A percentile compares a stretch with the other conserved stretches of the same genome.
Conservation (phyloP, 2,888 invertebrate genomes). For the Cybosia mesomella region DNA sequence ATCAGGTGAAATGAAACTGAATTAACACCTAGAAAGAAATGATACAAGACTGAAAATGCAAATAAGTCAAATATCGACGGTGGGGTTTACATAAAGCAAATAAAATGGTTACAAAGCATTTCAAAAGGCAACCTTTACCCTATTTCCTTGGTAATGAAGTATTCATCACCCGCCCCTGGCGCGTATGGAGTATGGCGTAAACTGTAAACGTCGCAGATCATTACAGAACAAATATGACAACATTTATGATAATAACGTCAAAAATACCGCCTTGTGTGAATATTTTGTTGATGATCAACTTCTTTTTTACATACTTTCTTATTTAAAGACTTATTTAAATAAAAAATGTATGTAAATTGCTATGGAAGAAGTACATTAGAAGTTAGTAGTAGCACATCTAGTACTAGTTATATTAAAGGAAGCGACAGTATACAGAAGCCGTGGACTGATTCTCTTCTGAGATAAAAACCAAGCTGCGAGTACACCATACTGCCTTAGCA, state of each 20-base stretch:
- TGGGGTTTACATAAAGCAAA: conserved; percentile 56
- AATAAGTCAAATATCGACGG: conserved; percentile 43
- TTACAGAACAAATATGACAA: not conserved
- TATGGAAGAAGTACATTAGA: too few species aligned
- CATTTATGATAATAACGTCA: not conserved
- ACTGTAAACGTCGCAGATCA: conserved; percentile 17
- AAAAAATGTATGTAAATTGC: too few species aligned
- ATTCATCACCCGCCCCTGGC: conserved; percentile 70
- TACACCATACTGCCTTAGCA: too few species aligned
- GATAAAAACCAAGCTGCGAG: too few species aligned
- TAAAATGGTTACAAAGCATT: conserved; percentile 66
- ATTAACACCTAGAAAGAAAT: conserved; percentile 5
- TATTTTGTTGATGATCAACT: not conserved
- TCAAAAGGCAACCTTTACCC: conserved; percentile 70
- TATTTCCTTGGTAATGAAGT: conserved; percentile 79
- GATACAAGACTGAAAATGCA: conserved; percentile 17
- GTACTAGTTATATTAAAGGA: too few species aligned
- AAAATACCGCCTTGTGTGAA: not conserved
- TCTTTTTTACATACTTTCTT: too few species aligned
- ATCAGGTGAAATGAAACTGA: not conserved
- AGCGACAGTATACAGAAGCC: too few species aligned
- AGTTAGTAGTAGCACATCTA: too few species aligned
- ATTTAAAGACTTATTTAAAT: too few species aligned
- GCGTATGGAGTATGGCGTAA: conserved; percentile 36
- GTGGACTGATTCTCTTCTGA: too few species aligned